A percentile compares a stretch with the other conserved stretches of the same genome.
phyloP scores from a whole-genome alignment of 2,797 vertebrate genomes.

The Hemibagrus guttatus region DNA sequence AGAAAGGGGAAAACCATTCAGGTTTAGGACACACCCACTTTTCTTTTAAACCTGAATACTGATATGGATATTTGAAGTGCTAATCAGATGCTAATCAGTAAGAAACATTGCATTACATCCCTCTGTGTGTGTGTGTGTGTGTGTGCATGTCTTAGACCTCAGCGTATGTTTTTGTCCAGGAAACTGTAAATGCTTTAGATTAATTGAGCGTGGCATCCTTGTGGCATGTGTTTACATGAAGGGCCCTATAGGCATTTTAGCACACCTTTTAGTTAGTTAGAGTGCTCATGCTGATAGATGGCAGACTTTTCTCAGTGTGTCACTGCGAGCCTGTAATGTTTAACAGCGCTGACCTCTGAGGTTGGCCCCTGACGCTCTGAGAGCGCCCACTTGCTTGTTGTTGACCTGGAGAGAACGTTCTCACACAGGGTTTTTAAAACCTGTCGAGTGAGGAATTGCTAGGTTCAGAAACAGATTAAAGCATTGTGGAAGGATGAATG shows the following conservation, averaged over 20 bases:
- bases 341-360: constrained; percentile 70
- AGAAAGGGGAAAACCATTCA: too few relatives aligned
- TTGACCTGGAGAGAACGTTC: constrained; percentile 19
- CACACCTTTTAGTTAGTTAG: constrained; percentile 76
- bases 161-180: neutral
- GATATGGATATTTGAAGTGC: neutral
- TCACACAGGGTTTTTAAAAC: constrained; percentile 1
- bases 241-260: constrained; percentile 72
- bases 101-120: constrained; percentile 15
- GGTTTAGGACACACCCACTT: neutral
- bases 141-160: constrained; percentile 56
- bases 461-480: neutral
- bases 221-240: constrained; percentile 81
- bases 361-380: constrained; percentile 60
- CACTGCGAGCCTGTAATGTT: constrained; percentile 68
- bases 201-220: constrained; percentile 79
- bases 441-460: neutral
- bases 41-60: neutral
- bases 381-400: constrained; percentile 65
- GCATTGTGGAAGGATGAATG: neutral
- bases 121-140: constrained; percentile 28
- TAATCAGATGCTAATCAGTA: neutral
- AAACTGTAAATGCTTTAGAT: constrained; percentile 69
- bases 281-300: constrained; percentile 74
- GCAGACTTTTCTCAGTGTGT: constrained; percentile 70